Conservation (phyloP, 2,797 vertebrate genomes). For the Otolemur crassicaudatus region DNA sequence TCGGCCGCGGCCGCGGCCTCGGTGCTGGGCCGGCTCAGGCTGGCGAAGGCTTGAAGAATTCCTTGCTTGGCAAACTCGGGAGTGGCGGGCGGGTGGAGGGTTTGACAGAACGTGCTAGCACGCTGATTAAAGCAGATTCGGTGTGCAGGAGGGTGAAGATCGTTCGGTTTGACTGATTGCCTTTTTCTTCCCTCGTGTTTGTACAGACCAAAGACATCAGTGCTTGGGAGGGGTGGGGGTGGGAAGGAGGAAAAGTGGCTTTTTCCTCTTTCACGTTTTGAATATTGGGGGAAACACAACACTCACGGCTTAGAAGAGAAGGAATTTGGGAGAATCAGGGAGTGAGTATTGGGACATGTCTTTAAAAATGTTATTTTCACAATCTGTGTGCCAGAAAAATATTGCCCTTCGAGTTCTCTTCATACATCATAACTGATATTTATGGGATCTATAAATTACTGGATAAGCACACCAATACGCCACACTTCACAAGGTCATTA, state of each 20-base stretch:
- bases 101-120: conserved; percentile 1
- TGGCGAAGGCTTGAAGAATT: not conserved
- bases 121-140: not conserved
- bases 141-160: not conserved
- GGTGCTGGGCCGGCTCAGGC: not conserved
- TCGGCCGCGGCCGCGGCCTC: conserved; percentile 78
- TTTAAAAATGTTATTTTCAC: conserved; percentile 45
- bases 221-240: not conserved
- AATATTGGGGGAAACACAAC: not conserved
- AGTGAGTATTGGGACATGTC: not conserved
- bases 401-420: conserved; percentile 33
- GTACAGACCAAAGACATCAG: not conserved
- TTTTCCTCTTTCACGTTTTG: conserved; percentile 22
- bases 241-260: not conserved
- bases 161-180: not conserved
- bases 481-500: conserved; percentile 77
- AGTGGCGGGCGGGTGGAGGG: not conserved
- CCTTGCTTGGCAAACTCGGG: not conserved
- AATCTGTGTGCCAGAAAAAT: not conserved
- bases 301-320: not conserved
- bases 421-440: conserved; percentile 41
- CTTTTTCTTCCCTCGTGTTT: not conserved
- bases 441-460: conserved; percentile 47
- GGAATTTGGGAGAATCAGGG: not conserved
- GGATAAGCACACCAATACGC: conserved; percentile 66